Evolutionary conservation across 2,113 vertebrate species (phyloP).

Genomic region (Mastomys coucha): DNA sequence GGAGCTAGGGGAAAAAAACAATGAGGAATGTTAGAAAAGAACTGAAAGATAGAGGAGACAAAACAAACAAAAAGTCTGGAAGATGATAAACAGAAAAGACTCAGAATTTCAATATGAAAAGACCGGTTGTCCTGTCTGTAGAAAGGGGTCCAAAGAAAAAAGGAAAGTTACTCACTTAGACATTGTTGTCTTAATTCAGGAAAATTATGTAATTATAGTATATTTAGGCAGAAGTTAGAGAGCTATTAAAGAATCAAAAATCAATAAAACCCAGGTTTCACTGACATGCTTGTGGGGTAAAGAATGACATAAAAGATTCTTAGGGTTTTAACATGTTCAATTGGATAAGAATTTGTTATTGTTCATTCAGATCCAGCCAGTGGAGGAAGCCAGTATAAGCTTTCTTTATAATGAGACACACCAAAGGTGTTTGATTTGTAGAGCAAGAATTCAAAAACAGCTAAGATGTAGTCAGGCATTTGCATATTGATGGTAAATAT

Average conservation of each 20-base stretch:
- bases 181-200: neutral
- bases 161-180: neutral
- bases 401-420: neutral
- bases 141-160: neutral
- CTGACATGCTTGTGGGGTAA: neutral
- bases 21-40: neutral
- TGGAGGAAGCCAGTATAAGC: neutral
- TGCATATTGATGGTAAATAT: neutral
- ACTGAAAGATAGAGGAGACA: neutral
- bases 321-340: neutral
- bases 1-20: no score
- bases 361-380: neutral
- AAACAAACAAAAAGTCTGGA: neutral
- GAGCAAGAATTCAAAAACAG: neutral
- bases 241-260: constrained; percentile 41
- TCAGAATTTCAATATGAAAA: constrained; percentile 10
- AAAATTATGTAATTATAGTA: neutral
- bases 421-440: neutral
- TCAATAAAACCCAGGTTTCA: neutral
- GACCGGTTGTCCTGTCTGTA: neutral
- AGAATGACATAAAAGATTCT: neutral
- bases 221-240: constrained; percentile 22
- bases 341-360: neutral
- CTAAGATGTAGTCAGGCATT: neutral
- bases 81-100: neutral